Conservation (phyloP, 1,140 invertebrate genomes). For the Belonocnema kinseyi region DNA sequence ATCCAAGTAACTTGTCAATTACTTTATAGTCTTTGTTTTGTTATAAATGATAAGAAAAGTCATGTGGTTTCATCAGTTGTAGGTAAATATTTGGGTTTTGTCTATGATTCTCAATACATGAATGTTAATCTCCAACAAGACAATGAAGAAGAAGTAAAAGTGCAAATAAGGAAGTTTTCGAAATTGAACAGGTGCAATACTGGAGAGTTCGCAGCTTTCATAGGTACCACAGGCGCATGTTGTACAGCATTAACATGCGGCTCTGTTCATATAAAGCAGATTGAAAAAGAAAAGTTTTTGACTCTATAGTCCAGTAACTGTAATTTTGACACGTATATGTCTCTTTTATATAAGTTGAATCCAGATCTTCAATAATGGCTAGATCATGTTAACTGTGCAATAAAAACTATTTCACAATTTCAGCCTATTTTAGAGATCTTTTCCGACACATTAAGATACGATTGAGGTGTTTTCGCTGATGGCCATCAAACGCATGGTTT, state of each 20-base stretch:
- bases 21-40: slow-evolving; percentile 16
- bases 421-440: slow-evolving; percentile 17
- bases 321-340: not conserved
- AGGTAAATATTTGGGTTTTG: slow-evolving; percentile 41
- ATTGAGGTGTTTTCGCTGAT: slow-evolving; percentile 1
- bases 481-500: not conserved
- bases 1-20: not conserved
- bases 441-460: slow-evolving; percentile 13
- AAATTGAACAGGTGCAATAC: not conserved
- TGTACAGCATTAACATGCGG: not conserved
- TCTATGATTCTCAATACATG: slow-evolving; percentile 32
- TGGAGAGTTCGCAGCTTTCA: not conserved
- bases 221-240: not conserved
- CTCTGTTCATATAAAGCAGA: not conserved
- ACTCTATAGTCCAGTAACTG: not conserved
- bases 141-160: slow-evolving; percentile 14
- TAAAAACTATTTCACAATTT: not conserved
- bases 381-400: not conserved
- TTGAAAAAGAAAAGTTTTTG: slow-evolving; percentile 25
- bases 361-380: slow-evolving; percentile 25
- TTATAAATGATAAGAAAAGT: slow-evolving; percentile 37
- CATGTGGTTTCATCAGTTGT: not conserved
- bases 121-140: slow-evolving; percentile 7
- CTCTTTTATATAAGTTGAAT: not conserved
- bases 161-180: not conserved